Base-by-base conservation (phyloP, 2,797 vertebrate genomes). In the Spheniscus humboldti region DNA sequence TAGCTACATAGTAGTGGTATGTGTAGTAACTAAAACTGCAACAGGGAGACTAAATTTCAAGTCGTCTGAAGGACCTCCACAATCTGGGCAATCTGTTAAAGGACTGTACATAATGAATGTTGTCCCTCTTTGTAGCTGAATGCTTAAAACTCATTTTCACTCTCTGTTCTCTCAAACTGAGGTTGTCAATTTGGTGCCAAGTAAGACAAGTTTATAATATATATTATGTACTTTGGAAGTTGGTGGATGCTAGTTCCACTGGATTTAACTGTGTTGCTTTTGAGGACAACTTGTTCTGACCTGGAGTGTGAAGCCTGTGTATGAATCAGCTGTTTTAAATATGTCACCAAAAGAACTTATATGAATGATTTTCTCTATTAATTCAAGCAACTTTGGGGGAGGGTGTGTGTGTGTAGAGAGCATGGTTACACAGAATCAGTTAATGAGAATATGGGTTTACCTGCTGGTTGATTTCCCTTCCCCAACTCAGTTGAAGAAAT, bases 201-300 rank as follows among this genome's bases (percentile, higher is more conserved):
- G 59, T 88, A 93, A 91, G 95, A 97, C 96, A 96, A 94, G 82
- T 95, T 97, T 97, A 90, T 96, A 94, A 97, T 91, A 94, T 87
- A 52, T 88, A 93, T 96, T 95, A 95, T 86, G 90, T 94, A 93
- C 82, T 95, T 96, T 68, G 72, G 95, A 97, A 98, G 92, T 95
- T 94, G 94, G 95, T 94, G 87, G 87, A 86, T 78, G 72, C 71
- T 45, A 63, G 96, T 97, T 96, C 96, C 94, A 94, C 95, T 97
- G 94, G 96, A 95, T 97, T 97, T 97, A 96, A 97, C 95, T 30
- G 48, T 67, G 88, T 72, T 91, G 50, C 76, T 94, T 91, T 92
- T 71, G 91, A 96, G 92, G 77, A 91, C 81, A 79, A 52, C 92
- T 97, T 96, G 76, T 96, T 88, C 88, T 95, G 86, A 97, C 94